phyloP scores from a whole-genome alignment of 1,140 invertebrate species.

The Tigriopus japonicus region DNA sequence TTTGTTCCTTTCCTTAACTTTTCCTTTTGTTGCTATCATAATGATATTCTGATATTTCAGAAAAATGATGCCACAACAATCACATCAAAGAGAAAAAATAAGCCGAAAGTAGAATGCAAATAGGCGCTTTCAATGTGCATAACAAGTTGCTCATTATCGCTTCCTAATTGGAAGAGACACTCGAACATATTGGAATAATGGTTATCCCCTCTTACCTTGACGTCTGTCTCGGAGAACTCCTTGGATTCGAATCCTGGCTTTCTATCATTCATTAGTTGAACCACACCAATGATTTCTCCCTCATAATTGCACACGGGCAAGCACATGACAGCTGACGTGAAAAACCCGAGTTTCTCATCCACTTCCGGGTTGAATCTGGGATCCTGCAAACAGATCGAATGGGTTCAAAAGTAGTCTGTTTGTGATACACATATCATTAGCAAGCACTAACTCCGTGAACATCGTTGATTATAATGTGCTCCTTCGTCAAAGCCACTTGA shows the following conservation, averaged over 20 bases:
- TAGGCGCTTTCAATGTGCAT: neutral
- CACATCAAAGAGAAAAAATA: no score
- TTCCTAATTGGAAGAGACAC: no score
- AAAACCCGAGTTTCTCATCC: slow-evolving; percentile 76
- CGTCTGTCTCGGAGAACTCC: slow-evolving; percentile 70
- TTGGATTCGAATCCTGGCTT: slow-evolving; percentile 35
- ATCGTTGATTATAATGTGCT: slow-evolving; percentile 72
- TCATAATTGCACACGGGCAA: slow-evolving; percentile 91
- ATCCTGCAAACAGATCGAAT: slow-evolving; percentile 33
- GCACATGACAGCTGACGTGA: slow-evolving; percentile 69
- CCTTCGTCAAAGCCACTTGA: slow-evolving; percentile 63
- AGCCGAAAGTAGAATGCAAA: no score
- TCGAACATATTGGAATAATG: neutral
- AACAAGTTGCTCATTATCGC: neutral
- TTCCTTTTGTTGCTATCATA: no score
- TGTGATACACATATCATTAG: no score
- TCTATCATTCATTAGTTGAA: slow-evolving; percentile 92
- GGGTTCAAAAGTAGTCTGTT: no score
- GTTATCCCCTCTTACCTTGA: slow-evolving; percentile 38
- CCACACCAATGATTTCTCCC: slow-evolving; percentile 85
- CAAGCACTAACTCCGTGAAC: slow-evolving; percentile 61
- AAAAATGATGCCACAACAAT: no score
- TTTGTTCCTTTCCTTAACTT: no score
- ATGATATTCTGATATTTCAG: no score
- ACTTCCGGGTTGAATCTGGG: slow-evolving; percentile 73